Percentiles rank a stretch among this genome's conserved stretches.
Evolutionary conservation across 2,888 invertebrate genomes (phyloP).

Genomic region (Aromia moschata): DNA sequence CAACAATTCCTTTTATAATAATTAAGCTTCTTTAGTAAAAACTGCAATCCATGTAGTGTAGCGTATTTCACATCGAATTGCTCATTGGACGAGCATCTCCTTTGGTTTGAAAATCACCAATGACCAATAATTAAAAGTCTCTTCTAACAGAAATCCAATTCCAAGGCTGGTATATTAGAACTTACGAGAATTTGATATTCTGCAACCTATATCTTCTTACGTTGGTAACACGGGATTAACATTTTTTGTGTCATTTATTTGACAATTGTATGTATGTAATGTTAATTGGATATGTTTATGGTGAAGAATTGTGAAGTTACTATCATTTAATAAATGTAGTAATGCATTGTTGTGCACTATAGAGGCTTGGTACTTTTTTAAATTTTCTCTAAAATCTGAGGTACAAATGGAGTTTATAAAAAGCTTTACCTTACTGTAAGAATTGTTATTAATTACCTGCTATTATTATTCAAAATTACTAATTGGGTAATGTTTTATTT

Average conservation of each 20-base stretch:
- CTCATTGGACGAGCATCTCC: too few species aligned
- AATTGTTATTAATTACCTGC: background rate
- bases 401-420: background rate
- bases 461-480: background rate
- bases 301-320: background rate
- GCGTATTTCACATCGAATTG: too few species aligned
- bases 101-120: too few species aligned
- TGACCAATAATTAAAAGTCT: too few species aligned
- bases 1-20: too few species aligned
- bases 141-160: too few species aligned
- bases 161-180: too few species aligned
- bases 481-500: constrained; percentile 36
- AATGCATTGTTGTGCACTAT: background rate
- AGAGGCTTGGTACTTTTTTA: background rate
- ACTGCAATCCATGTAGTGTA: too few species aligned
- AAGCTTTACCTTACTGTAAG: too few species aligned
- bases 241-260: constrained; percentile 16
- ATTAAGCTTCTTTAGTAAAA: too few species aligned
- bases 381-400: background rate
- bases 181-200: too few species aligned
- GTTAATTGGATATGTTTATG: constrained; percentile 29
- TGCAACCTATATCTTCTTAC: background rate
- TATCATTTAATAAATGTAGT: constrained; percentile 1
- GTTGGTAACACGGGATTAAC: constrained; percentile 5
- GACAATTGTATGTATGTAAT: constrained; percentile 23